Evolutionary conservation across 2,888 invertebrate species (phyloP).

Genomic region (Drosophila kokeensis): DNA sequence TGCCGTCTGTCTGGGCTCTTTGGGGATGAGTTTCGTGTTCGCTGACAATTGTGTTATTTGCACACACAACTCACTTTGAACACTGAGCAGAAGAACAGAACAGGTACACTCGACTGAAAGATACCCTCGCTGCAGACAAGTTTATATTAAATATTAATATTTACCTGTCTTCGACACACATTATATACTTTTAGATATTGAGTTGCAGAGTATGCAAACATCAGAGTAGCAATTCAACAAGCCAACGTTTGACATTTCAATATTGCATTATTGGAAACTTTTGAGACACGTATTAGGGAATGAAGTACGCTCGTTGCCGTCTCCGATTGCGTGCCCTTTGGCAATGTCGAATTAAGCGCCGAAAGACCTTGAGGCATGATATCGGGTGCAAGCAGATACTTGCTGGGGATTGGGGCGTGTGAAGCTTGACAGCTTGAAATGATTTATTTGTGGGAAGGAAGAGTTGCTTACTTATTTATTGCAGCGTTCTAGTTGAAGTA

Average conservation of each 20-base stretch:
- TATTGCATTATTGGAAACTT: constrained; percentile 46
- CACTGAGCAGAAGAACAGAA: neutral
- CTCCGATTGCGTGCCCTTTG: constrained; percentile 20
- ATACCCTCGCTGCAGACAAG: constrained; percentile 4
- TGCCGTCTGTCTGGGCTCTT: constrained; percentile 7
- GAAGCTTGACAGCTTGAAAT: constrained; percentile 9
- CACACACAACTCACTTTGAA: constrained; percentile 13
- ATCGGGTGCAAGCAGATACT: neutral
- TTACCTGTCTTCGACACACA: neutral
- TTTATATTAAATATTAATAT: neutral
- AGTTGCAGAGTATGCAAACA: neutral
- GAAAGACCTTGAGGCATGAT: constrained; percentile 2
- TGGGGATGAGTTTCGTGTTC: constrained; percentile 24
- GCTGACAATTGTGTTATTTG: constrained; percentile 56
- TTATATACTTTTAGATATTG: too few relatives aligned
- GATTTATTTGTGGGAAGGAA: constrained; percentile 1
- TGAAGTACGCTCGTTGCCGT: constrained; percentile 22
- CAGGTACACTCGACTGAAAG: neutral
- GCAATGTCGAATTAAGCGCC: constrained; percentile 10
- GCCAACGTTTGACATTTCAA: constrained; percentile 63
- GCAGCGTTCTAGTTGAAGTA: neutral
- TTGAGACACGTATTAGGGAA: constrained; percentile 63
- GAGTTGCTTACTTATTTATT: neutral
- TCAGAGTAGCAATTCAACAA: constrained; percentile 14
- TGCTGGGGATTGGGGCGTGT: constrained; percentile 4